phyloP scores from a whole-genome alignment of 2,113 vertebrate species.

The Nipponia nippon region DNA sequence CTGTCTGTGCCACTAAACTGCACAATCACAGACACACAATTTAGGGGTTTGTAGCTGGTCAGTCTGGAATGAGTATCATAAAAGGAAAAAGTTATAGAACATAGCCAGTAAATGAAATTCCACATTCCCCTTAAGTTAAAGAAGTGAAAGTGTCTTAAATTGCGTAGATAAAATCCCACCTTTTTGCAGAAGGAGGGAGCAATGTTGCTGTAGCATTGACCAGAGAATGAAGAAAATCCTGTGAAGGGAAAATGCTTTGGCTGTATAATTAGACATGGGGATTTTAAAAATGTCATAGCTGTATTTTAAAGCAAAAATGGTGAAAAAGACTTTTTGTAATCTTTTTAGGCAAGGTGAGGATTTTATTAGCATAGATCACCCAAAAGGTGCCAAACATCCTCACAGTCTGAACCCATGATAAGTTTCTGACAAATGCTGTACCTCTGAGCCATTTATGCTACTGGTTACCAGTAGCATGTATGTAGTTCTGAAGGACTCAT shows the following conservation, averaged over 20 bases:
- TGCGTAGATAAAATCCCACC: background rate
- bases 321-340: background rate
- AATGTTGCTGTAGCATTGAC: background rate
- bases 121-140: background rate
- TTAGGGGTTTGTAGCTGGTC: background rate
- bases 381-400: background rate
- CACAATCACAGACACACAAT: background rate
- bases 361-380: background rate
- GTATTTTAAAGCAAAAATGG: background rate
- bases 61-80: background rate
- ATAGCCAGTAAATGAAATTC: background rate
- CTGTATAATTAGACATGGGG: background rate
- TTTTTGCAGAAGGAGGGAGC: background rate
- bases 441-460: background rate
- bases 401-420: background rate
- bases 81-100: background rate
- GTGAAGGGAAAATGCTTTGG: background rate
- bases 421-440: background rate
- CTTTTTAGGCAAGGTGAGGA: background rate
- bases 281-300: background rate
- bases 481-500: background rate
- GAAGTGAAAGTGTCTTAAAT: background rate
- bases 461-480: accelerated
- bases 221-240: background rate
- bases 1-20: background rate